phyloP scores from a whole-genome alignment of 2,113 vertebrate genomes.

The Phycodurus eques region DNA sequence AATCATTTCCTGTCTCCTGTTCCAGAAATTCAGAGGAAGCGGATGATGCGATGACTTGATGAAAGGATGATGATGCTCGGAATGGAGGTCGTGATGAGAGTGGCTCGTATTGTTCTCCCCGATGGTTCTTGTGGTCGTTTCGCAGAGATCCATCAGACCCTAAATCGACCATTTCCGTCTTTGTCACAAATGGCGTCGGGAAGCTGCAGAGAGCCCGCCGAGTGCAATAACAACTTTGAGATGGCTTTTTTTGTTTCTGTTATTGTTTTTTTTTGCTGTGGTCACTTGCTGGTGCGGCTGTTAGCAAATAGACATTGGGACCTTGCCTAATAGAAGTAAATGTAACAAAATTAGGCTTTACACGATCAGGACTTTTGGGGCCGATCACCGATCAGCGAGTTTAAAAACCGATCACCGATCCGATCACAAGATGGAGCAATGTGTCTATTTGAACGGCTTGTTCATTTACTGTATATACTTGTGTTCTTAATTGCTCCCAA shows the following conservation, averaged over 20 bases:
- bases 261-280: background rate
- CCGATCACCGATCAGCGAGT: no score
- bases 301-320: background rate
- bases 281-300: background rate
- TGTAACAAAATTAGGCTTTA: background rate
- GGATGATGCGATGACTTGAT: conserved; percentile 32
- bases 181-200: conserved; percentile 29
- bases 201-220: conserved; percentile 24
- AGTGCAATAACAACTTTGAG: background rate
- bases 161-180: conserved; percentile 58
- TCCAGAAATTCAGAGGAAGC: conserved; percentile 23
- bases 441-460: no score
- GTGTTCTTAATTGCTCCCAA: no score
- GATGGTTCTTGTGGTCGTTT: conserved; percentile 40
- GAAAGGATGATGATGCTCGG: conserved; percentile 25
- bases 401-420: no score
- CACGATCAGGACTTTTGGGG: no score
- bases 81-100: conserved; percentile 24
- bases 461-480: no score
- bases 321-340: background rate
- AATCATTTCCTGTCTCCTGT: conserved; percentile 34
- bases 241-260: background rate
- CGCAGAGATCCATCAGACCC: conserved; percentile 44
- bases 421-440: no score
- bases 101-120: conserved; percentile 13